Percentiles rank a stretch among this genome's conserved stretches.
phyloP scores from a whole-genome alignment of 2,888 invertebrate genomes.

The Lordiphosa andalusiaca region DNA sequence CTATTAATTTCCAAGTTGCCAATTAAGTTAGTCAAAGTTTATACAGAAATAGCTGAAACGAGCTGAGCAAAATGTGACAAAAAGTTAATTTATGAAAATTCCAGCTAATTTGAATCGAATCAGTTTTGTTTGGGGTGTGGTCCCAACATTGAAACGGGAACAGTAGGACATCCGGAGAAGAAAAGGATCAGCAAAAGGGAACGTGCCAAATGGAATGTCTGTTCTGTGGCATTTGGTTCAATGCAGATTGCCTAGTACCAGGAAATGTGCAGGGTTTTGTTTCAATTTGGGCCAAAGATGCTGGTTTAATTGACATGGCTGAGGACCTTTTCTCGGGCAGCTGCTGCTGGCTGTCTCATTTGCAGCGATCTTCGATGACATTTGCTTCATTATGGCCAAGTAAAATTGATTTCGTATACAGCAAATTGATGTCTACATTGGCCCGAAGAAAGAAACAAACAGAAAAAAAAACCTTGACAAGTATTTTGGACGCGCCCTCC shows the following conservation, averaged over 20 bases:
- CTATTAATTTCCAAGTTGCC: constrained; percentile 65
- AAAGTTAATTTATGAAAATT: constrained; percentile 47
- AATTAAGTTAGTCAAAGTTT: constrained; percentile 42
- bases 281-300: constrained; percentile 27
- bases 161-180: neutral
- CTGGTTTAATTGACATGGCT: constrained; percentile 50
- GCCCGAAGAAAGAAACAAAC: neutral
- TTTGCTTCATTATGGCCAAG: constrained; percentile 50
- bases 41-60: constrained; percentile 37
- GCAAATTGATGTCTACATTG: constrained; percentile 63
- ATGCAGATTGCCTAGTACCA: constrained; percentile 47
- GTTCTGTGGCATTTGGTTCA: constrained; percentile 14
- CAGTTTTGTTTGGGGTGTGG: constrained; percentile 46
- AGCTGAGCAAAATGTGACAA: constrained; percentile 49
- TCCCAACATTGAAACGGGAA: constrained; percentile 20
- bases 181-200: constrained; percentile 12
- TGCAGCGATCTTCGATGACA: constrained; percentile 32
- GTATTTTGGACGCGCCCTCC: constrained; percentile 64
- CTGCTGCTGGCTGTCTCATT: constrained; percentile 46
- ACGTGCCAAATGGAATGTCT: constrained; percentile 35
- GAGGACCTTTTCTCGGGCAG: constrained; percentile 29
- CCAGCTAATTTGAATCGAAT: constrained; percentile 25
- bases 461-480: constrained; percentile 38
- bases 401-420: constrained; percentile 61
- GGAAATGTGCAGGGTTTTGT: constrained; percentile 49